Conservation (phyloP, 2,888 invertebrate genomes). For the Slavum lentiscoides region DNA sequence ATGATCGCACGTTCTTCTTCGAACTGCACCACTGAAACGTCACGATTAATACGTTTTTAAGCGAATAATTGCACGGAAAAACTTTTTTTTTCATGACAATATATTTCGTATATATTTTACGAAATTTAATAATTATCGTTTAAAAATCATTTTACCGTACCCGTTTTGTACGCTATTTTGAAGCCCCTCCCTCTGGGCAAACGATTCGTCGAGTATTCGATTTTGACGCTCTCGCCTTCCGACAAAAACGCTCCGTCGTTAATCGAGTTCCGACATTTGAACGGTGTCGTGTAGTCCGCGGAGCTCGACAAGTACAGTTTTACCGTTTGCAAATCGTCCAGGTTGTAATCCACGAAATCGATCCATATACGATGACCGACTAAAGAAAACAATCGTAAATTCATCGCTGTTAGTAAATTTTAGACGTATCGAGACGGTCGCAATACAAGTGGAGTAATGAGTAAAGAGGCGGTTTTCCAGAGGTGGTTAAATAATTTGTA, state of each 20-base stretch:
- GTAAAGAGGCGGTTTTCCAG: too few species aligned
- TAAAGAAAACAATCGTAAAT: constrained; percentile 33
- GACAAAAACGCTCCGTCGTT: constrained; percentile 73
- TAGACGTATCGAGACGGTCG: too few species aligned
- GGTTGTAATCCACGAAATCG: constrained; percentile 69
- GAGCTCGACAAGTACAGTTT: constrained; percentile 29
- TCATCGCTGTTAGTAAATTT: too few species aligned
- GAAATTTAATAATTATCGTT: too few species aligned
- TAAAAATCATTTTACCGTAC: constrained; percentile 59
- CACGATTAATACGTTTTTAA: background rate
- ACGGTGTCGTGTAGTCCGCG: constrained; percentile 60
- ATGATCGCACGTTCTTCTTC: constrained; percentile 58
- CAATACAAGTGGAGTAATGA: too few species aligned
- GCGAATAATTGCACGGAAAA: too few species aligned
- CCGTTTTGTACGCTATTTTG: constrained; percentile 69
- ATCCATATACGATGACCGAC: constrained; percentile 73
- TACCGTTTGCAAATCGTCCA: constrained; percentile 60
- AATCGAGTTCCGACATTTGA: constrained; percentile 63
- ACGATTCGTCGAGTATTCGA: constrained; percentile 69
- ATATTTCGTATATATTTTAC: too few species aligned
- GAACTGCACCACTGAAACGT: constrained; percentile 55
- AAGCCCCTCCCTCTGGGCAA: constrained; percentile 71
- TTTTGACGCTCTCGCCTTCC: constrained; percentile 65
- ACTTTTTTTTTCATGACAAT: too few species aligned
- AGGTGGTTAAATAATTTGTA: too few species aligned